phyloP scores from a whole-genome alignment of 2,113 vertebrate genomes.

The Cygnus atratus region DNA sequence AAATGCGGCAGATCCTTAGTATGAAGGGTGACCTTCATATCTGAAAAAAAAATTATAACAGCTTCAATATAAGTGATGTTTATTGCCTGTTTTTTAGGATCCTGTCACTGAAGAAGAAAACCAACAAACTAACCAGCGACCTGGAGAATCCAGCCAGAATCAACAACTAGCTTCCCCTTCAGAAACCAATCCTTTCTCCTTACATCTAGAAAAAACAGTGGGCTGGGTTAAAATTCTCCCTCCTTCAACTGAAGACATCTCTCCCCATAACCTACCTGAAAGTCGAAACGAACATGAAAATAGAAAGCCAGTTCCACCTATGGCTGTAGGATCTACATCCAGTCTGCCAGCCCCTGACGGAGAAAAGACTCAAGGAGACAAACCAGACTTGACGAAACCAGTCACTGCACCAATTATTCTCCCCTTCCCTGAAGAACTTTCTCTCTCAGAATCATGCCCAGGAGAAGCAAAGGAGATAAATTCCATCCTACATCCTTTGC shows the following conservation, averaged over 20 bases:
- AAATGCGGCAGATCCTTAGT: background rate
- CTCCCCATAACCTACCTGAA: background rate
- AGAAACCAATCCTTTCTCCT: background rate
- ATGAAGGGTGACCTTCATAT: background rate
- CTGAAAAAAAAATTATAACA: background rate
- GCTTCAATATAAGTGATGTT: background rate
- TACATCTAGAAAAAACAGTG: background rate
- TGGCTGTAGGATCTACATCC: background rate
- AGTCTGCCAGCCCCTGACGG: background rate
- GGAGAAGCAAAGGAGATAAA: background rate
- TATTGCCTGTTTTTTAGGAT: constrained; percentile 12
- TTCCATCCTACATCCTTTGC: constrained; percentile 2
- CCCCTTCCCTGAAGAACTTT: constrained; percentile 58
- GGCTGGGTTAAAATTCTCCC: constrained; percentile 44
- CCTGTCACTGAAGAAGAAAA: background rate
- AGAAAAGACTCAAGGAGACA: background rate
- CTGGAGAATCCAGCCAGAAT: background rate
- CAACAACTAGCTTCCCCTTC: background rate
- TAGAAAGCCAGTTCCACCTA: background rate
- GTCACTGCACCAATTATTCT: constrained; percentile 10
- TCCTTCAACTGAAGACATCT: background rate
- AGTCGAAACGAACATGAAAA: background rate
- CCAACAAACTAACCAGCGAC: background rate
- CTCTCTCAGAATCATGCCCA: constrained; percentile 58
- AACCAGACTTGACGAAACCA: background rate